These are phyloP conservation scores for Parauchenoglanis punctatus DNA, from an alignment of 2,797 vertebrate species.

Conservation along the genomic window DNA sequence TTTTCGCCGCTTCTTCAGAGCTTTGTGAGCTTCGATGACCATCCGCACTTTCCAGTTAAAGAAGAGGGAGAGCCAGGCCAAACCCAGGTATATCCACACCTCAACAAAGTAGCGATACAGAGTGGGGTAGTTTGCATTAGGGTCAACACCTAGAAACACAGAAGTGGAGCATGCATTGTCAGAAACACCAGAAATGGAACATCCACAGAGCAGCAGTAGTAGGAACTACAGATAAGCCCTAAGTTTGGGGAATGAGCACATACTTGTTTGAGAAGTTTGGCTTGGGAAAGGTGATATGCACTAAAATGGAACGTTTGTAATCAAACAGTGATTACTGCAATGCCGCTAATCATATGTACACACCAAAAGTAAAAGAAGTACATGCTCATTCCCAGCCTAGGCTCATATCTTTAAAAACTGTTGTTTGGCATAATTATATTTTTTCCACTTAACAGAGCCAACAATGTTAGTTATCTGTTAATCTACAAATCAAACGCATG, in stretches of 20 bases:
- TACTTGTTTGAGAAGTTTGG: not conserved
- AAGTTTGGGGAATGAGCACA: not conserved
- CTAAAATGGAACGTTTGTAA: slow-evolving; percentile 22
- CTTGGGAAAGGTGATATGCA: not conserved
- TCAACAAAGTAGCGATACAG: slow-evolving; percentile 98
- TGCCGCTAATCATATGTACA: slow-evolving; percentile 19
- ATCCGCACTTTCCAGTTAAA: slow-evolving; percentile 99
- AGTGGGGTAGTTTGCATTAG: slow-evolving; percentile 85
- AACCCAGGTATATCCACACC: slow-evolving; percentile 96
- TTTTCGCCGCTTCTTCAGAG: slow-evolving; percentile 93
- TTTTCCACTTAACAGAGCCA: not conserved
- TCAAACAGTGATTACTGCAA: slow-evolving; percentile 24
- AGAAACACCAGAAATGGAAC: not conserved
- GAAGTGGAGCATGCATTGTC: not conserved
- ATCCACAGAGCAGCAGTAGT: not conserved
- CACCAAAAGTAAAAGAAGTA: not conserved
- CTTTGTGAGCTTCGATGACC: slow-evolving; percentile 98
- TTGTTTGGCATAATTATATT: not conserved
- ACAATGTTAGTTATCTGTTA: not conserved
- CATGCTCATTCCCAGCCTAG: not conserved
- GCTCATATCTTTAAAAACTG: slow-evolving; percentile 5
- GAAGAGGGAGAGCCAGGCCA: slow-evolving; percentile 97
- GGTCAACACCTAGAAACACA: slow-evolving; percentile 85
- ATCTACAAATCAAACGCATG: not conserved
- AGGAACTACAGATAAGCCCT: not conserved